Percentiles rank a stretch among this genome's conserved stretches.
Evolutionary conservation across 2,113 vertebrate species (phyloP).

Genomic region (Phocoena phocoena): DNA sequence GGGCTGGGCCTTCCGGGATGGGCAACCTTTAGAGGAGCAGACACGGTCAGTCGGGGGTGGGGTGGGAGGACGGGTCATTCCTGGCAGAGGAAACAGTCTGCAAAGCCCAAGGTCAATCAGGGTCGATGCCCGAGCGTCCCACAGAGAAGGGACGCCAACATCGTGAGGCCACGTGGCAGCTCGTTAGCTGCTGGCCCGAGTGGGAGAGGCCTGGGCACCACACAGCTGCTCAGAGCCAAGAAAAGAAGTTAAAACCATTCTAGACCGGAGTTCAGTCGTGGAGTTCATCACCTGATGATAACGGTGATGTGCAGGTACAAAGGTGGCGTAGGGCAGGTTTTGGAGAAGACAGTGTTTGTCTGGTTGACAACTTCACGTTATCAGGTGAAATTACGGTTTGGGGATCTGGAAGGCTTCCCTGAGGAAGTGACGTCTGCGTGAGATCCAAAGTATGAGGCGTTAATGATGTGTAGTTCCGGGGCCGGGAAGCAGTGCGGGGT

Average conservation of each 20-base stretch:
- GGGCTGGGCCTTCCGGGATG: neutral
- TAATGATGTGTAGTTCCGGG: neutral
- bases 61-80: neutral
- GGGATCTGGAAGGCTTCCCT: neutral
- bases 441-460: neutral
- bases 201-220: neutral
- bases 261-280: no score
- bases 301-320: rapidly evolving
- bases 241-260: neutral
- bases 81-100: neutral
- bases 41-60: rapidly evolving
- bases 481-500: rapidly evolving
- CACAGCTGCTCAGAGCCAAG: neutral
- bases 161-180: rapidly evolving
- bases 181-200: rapidly evolving
- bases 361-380: neutral
- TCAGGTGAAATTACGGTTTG: neutral
- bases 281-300: rapidly evolving
- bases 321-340: rapidly evolving
- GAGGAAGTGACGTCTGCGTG: neutral
- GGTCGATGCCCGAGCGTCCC: neutral
- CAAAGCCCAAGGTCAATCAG: neutral
- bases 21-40: no score
- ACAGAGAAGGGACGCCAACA: rapidly evolving
- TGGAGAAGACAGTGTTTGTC: neutral